These are phyloP conservation scores for Andricus grossulariae DNA, from an alignment of 1,140 invertebrate genomes.

Conservation along the genomic window DNA sequence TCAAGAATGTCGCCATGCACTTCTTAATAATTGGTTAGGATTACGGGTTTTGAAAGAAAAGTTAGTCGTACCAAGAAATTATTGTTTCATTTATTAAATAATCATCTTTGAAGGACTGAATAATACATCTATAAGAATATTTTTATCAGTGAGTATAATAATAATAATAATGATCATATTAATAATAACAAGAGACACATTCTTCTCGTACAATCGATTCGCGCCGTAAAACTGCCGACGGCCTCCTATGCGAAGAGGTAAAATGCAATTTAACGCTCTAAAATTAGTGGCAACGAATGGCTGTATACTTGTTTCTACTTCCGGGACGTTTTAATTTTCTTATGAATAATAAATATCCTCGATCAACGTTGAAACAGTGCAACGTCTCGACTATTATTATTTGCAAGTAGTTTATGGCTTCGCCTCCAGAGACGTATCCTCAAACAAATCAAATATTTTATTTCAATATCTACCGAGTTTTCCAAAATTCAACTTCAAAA, in stretches of 20 bases:
- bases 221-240: slow-evolving; percentile 3
- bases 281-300: slow-evolving; percentile 4
- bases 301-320: slow-evolving; percentile 2
- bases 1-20: no score
- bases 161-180: background rate
- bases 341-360: slow-evolving; percentile 10
- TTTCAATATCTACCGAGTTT: no score
- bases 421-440: slow-evolving; percentile 6
- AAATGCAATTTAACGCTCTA: background rate
- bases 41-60: background rate
- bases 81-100: slow-evolving; percentile 11
- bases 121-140: slow-evolving; percentile 25
- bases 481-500: no score
- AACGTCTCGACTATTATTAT: slow-evolving; percentile 16
- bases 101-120: slow-evolving; percentile 11
- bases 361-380: slow-evolving; percentile 5
- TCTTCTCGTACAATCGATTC: background rate
- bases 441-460: no score
- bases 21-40: background rate
- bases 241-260: slow-evolving; percentile 1
- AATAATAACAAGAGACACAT: slow-evolving; percentile 10
- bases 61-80: slow-evolving; percentile 7
- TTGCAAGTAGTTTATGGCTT: slow-evolving; percentile 24
- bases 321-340: slow-evolving; percentile 9
- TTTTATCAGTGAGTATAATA: slow-evolving; percentile 14